Conservation (phyloP, 2,113 vertebrate species). For the Taxidea taxus region DNA sequence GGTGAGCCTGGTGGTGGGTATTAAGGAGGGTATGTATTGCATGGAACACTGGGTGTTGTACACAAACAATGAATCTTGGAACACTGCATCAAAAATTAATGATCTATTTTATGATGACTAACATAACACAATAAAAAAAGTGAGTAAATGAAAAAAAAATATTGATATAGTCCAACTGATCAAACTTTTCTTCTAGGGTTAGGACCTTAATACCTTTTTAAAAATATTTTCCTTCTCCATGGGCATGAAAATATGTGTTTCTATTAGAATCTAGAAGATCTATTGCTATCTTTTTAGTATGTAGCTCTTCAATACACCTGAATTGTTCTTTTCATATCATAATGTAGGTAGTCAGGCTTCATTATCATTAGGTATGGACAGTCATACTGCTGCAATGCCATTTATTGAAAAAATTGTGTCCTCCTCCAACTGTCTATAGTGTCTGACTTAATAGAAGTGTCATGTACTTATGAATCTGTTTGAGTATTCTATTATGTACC, state of each 20-base stretch:
- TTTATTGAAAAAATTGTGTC: not conserved
- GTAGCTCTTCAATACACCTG: not conserved
- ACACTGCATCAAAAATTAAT: too few relatives aligned
- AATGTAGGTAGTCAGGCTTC: not conserved
- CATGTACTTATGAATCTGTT: not conserved
- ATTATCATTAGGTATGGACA: not conserved
- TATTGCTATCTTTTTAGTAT: not conserved
- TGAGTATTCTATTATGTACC: not conserved
- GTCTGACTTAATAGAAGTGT: not conserved
- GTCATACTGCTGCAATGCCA: not conserved
- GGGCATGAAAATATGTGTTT: not conserved
- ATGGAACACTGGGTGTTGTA: too few relatives aligned
- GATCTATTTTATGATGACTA: too few relatives aligned
- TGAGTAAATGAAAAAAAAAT: too few relatives aligned
- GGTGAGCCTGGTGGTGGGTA: too few relatives aligned
- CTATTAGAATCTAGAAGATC: not conserved
- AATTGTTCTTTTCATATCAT: not conserved
- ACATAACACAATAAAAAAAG: too few relatives aligned
- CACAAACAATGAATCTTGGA: too few relatives aligned
- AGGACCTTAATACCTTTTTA: not conserved
- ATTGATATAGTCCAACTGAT: not conserved
- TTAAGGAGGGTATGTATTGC: too few relatives aligned
- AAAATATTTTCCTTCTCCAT: not conserved
- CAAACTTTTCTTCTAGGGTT: not conserved
- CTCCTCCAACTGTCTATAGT: not conserved